phyloP scores from a whole-genome alignment of 2,888 invertebrate genomes.

The Parelbella ahira region DNA sequence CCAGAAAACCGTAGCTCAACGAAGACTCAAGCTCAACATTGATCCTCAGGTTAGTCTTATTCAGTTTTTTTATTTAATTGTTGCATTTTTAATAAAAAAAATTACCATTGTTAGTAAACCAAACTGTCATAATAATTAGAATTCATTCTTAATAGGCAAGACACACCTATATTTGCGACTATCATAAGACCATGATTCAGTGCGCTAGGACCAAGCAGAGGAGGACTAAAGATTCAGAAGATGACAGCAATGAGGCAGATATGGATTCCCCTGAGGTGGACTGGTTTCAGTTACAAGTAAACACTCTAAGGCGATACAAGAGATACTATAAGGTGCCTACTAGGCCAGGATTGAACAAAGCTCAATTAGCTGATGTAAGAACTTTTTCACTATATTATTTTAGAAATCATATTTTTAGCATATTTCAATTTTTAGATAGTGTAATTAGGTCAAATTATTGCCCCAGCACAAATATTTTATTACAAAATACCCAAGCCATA shows the following conservation, averaged over 20 bases:
- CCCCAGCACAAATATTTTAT: too few species aligned
- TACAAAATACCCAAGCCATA: too few species aligned
- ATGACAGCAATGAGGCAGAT: constrained; percentile 96
- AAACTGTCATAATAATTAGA: too few species aligned
- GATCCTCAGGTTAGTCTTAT: constrained; percentile 81
- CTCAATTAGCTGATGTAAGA: constrained; percentile 96
- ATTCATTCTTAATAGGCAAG: constrained; percentile 87
- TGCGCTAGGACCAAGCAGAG: constrained; percentile 94
- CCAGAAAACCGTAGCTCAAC: constrained; percentile 96
- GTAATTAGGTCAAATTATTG: too few species aligned
- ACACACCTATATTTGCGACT: constrained; percentile 98
- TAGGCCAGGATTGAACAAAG: constrained; percentile 95
- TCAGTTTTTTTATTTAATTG: constrained; percentile 16
- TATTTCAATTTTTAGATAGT: too few species aligned
- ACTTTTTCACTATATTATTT: background rate
- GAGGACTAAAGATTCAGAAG: constrained; percentile 95
- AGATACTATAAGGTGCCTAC: constrained; percentile 95
- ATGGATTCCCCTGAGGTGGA: constrained; percentile 95
- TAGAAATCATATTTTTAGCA: too few species aligned
- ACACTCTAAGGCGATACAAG: constrained; percentile 96
- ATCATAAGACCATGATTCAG: constrained; percentile 97
- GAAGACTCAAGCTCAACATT: constrained; percentile 92
- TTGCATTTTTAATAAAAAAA: too few species aligned
- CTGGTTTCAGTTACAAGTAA: constrained; percentile 94
- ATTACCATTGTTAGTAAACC: too few species aligned